phyloP scores from a whole-genome alignment of 2,888 invertebrate genomes.

The Cephonodes hylas region DNA sequence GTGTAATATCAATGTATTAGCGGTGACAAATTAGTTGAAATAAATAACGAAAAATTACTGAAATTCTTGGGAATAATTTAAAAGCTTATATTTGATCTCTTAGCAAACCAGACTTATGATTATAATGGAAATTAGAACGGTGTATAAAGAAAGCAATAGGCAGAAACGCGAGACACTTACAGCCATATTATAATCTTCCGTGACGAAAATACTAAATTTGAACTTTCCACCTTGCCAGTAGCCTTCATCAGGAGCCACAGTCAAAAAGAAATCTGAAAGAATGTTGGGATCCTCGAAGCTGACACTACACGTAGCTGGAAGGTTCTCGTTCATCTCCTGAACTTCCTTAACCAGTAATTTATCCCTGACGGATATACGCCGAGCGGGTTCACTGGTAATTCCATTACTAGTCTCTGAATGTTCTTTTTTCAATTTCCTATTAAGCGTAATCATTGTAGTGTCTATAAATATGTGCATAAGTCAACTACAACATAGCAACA shows the following conservation, averaged over 20 bases:
- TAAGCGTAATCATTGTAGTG: constrained; percentile 85
- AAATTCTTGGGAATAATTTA: background rate
- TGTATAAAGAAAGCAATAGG: background rate
- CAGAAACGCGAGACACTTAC: constrained; percentile 84
- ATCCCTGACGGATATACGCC: constrained; percentile 88
- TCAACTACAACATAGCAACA: constrained; percentile 42
- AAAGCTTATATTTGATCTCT: too few species aligned
- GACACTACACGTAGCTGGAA: constrained; percentile 90
- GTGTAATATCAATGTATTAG: too few species aligned
- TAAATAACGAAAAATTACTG: too few species aligned
- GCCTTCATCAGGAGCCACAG: constrained; percentile 92
- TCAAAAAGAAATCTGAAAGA: constrained; percentile 89
- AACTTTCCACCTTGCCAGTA: constrained; percentile 94
- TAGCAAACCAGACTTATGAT: too few species aligned
- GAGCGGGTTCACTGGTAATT: constrained; percentile 58
- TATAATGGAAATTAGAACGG: background rate
- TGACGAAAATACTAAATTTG: constrained; percentile 91
- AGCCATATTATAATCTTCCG: constrained; percentile 98
- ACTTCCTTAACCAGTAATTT: constrained; percentile 90
- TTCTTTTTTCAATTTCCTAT: constrained; percentile 86
- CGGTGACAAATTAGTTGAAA: too few species aligned
- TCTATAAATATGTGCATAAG: constrained; percentile 24
- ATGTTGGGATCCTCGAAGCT: constrained; percentile 91
- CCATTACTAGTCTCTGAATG: constrained; percentile 68
- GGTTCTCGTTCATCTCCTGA: constrained; percentile 92